Base-by-base conservation (phyloP, 2,113 vertebrate species). In the Aleadryas rufinucha region DNA sequence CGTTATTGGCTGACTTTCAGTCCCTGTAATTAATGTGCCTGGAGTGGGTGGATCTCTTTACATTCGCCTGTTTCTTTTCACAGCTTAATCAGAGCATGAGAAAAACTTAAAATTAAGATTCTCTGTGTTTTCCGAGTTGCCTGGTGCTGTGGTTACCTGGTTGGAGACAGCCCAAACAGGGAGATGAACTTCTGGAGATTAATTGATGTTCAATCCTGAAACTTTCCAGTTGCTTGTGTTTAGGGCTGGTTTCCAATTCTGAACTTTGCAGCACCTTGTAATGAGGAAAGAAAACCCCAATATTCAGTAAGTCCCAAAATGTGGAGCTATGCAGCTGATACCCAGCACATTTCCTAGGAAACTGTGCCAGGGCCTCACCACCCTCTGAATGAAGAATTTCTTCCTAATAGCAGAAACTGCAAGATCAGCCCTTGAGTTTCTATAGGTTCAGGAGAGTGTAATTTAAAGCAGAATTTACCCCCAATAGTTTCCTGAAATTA, bases 1-100 rank as follows among this genome's bases (percentile, higher is more conserved):
- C 69, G 11, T 49, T 74, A 11, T 1, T 26, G 42, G 69, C 47
- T 95, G 88, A 26, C 71, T 70, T 63, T 59, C 83, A 42, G 56
- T 5, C 45, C 74, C 85, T 91, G n/a, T 87, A 89, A 91, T 95
- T 96, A 95, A 75, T 5, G 83, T 71, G 57, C 44, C 72, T 65
- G 22, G 6, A 93, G 90, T 87, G 87, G 78, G 88, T 77, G 85
- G 89, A 77, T 70, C 30, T 80, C 87, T 94, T 80, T 87, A 84
- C 50, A 61, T 72, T 81, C 5, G 7, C 71, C 59, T 49, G 31
- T 56, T 83, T 64, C 90, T 91, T 87, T 70, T 63, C 75, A 63
- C 70, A 23, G 65, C 56, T 85, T 74, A 71, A 68, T 39, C 53
- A 53, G 39, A 44, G 44, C 59, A 54, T 0, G 9, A 68, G 70